Evolutionary conservation across 2,888 invertebrate species (phyloP).

Genomic region (Drosophila gaucha): DNA sequence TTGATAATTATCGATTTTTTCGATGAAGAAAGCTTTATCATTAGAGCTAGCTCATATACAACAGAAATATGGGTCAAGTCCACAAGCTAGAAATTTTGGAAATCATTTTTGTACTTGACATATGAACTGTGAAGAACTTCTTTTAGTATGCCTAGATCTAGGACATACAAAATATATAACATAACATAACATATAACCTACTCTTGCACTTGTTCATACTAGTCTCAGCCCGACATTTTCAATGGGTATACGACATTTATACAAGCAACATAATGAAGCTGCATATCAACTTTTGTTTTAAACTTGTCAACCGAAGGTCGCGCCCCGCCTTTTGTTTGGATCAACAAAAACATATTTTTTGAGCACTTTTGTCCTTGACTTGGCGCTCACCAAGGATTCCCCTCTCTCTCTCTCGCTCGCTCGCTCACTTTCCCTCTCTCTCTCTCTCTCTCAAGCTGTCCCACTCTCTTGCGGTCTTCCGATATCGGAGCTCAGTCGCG

Average conservation of each 20-base stretch:
- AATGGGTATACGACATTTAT: not conserved
- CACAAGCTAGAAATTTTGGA: too few species aligned
- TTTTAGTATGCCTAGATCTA: too few species aligned
- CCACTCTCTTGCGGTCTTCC: not conserved
- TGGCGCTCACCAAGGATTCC: conserved; percentile 31
- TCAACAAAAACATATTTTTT: conserved; percentile 5
- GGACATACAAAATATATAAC: too few species aligned
- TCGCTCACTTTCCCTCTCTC: conserved; percentile 1
- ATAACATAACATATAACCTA: too few species aligned
- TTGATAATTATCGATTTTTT: too few species aligned
- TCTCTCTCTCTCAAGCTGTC: not conserved
- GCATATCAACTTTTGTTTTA: conserved; percentile 40
- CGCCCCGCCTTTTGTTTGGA: conserved; percentile 25
- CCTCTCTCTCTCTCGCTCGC: not conserved
- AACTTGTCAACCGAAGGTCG: conserved; percentile 43
- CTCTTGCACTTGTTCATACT: not conserved
- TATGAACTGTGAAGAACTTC: too few species aligned
- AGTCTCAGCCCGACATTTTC: not conserved
- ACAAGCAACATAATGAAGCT: conserved; percentile 28
- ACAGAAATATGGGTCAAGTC: too few species aligned
- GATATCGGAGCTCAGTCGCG: conserved; percentile 6
- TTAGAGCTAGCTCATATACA: too few species aligned
- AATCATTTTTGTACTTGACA: too few species aligned
- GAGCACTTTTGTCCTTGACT: conserved; percentile 42
- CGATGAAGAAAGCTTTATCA: too few species aligned